These are phyloP conservation scores for Plagodis dolabraria DNA, from an alignment of 2,888 invertebrate genomes.

Conservation along the genomic window DNA sequence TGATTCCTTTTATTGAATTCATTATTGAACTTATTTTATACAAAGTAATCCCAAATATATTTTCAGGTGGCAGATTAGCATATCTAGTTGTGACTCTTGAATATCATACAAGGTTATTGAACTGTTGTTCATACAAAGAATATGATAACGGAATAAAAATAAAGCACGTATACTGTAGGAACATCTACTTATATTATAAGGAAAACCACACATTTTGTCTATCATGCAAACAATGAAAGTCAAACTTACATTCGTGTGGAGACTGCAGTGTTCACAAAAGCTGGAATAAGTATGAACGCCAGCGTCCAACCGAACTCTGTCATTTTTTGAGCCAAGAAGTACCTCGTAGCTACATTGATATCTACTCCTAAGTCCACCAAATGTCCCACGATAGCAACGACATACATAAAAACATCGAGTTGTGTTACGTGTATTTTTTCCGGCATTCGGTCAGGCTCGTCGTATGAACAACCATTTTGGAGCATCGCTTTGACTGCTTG, in stretches of 20 bases:
- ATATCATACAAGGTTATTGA: not conserved
- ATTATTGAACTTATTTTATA: no score
- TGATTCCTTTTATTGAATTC: no score
- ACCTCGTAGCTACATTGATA: slow-evolving; percentile 88
- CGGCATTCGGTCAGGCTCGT: slow-evolving; percentile 86
- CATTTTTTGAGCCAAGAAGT: slow-evolving; percentile 81
- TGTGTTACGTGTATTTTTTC: slow-evolving; percentile 84
- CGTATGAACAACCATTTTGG: slow-evolving; percentile 69
- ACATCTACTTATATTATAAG: not conserved
- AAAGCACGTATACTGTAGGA: not conserved
- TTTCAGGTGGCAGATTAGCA: not conserved
- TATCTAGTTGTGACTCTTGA: not conserved
- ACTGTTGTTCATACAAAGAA: not conserved
- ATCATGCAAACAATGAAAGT: slow-evolving; percentile 24
- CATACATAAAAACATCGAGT: slow-evolving; percentile 87
- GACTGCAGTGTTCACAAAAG: slow-evolving; percentile 89
- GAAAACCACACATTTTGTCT: not conserved
- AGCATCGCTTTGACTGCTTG: slow-evolving; percentile 51
- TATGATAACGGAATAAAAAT: slow-evolving; percentile 2
- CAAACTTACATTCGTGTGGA: slow-evolving; percentile 89
- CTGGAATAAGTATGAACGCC: slow-evolving; percentile 89
- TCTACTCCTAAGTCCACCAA: slow-evolving; percentile 88
- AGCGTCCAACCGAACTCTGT: slow-evolving; percentile 89
- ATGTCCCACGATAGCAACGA: slow-evolving; percentile 88
- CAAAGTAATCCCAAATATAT: no score